Evolutionary conservation across 2,113 vertebrate genomes (phyloP), one percentile per base, ranked within the genome.

Genomic region (Thunnus thynnus): DNA sequence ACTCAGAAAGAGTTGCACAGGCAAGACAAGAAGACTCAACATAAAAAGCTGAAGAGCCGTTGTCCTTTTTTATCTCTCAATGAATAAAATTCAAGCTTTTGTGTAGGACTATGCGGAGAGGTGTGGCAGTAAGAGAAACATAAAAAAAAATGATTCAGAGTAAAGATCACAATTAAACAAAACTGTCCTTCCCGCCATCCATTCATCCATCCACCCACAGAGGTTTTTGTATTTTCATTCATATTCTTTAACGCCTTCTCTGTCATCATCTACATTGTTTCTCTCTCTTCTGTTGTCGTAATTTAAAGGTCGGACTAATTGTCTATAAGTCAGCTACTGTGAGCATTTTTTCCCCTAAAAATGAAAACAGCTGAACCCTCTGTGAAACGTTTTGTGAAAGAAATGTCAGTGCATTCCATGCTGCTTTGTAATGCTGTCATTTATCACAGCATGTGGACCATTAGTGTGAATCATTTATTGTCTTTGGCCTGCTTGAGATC

Each of bases 381-480:
- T 61, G 66, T 73, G 64, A 88, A 86, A 69, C 41, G 9, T 41
- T 84, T 16, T 56, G 78, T 75, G 72, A 72, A 72, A 75, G 50
- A 80, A 82, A 88, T 69, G 56, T 80, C 86, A 57, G 62, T 18
- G 63, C 84, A 82, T 92, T 88, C 83, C 80, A 56, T 50, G 72
- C 76, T 72, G 82, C 87, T 89, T 80, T 90, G 88, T 92, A 88
- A 89, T 70, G 83, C 86, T 81, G 88, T 88, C 90, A 90, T 88
- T 87, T 84, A 90, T 90, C 86, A 80, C 88, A 89, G 88, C 83
- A 48, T 84, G 91, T 48, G 62, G 72, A 79, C 86, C 82, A 87
- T 92, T 86, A 89, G 75, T 82, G 74, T 88, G 86, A 87, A 91
- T 92, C 83, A 78, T 89, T 85, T 88, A 89, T 91, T 91, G 84